Evolutionary conservation across 1,140 invertebrate species (phyloP), one percentile per base, ranked within the genome.

Genomic region (Sycophaga agraensis): DNA sequence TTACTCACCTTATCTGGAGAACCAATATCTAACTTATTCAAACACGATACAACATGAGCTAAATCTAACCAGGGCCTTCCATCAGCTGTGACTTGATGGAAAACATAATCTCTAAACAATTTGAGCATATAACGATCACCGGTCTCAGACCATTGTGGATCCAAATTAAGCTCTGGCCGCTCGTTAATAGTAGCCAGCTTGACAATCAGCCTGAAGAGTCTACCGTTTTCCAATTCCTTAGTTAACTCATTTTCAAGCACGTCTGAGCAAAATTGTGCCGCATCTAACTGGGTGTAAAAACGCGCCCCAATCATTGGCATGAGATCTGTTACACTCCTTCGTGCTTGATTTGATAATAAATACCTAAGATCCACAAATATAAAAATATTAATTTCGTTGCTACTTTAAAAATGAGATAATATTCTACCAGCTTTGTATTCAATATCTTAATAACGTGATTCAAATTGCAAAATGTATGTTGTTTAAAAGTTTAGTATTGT

Each of bases 231-330:
- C 59, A 98, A 86, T 80, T 99, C 96, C 77, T 93, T 94, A 1
- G 90, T 84, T 28, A 99, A 77, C 74, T 98, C 95, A 63, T 93
- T 89, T 69, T 99, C 94, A 43, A 97, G 82, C 16, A 91, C 86
- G 75, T 99, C 96, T 22, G 89, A 88, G 51, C 92, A 88, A 39
- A 91, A 82, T 71, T 97, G 92, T 7, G 93, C 85, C 4, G 91
- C 88, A 79, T 99, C 96, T 66, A 98, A 82, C 80, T 98, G 94
- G 4, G 91, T 94, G 76, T 98, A 99, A 81, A 98, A 98, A 63
- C 95, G 83, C 8, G 96, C 96, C 35, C 97, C 97, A 71, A 99
- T 98, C 94, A 98, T 98, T 9, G 96, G 96, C 97, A 99, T 98
- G 62, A 98, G 85, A 82, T 99, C 96, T 67, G 94, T 96, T 16